These are phyloP conservation scores for Enteromius anoplus DNA, from an alignment of 2,797 vertebrate genomes.

Conservation along the genomic window DNA sequence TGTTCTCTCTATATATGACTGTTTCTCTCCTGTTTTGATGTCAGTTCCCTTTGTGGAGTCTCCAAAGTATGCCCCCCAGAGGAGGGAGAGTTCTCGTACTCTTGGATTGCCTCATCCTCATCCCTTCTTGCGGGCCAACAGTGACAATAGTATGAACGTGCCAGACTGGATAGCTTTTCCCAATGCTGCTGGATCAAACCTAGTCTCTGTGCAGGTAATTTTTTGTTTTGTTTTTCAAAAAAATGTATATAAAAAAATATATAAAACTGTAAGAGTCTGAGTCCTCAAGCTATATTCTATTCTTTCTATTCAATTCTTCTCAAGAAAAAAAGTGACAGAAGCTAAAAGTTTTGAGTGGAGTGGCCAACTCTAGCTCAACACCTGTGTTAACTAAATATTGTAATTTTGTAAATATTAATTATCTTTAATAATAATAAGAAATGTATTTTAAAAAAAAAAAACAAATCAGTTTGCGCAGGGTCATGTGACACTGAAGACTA, in stretches of 20 bases:
- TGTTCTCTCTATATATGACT: neutral
- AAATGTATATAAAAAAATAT: too few relatives aligned
- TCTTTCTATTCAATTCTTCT: too few relatives aligned
- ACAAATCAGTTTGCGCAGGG: neutral
- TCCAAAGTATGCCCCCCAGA: constrained; percentile 87
- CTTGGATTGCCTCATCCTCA: constrained; percentile 84
- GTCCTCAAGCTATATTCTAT: too few relatives aligned
- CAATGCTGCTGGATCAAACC: constrained; percentile 77
- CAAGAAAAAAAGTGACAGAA: too few relatives aligned
- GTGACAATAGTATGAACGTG: constrained; percentile 90
- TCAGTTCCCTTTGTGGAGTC: constrained; percentile 92
- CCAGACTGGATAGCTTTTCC: constrained; percentile 89
- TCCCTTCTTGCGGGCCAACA: constrained; percentile 89
- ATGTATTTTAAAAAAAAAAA: neutral
- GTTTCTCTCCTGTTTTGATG: constrained; percentile 1
- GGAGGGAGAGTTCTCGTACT: constrained; percentile 79
- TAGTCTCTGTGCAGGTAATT: constrained; percentile 81
- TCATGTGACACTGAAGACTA: neutral
- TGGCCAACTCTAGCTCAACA: too few relatives aligned
- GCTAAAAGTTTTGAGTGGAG: too few relatives aligned
- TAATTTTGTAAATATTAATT: neutral
- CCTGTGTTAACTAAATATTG: too few relatives aligned
- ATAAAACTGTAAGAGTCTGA: too few relatives aligned
- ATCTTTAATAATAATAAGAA: neutral
- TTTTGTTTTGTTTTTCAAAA: too few relatives aligned